A percentile compares a stretch with the other conserved stretches of the same genome.
Evolutionary conservation across 1,140 invertebrate species (phyloP).

Genomic region (Micrasema minimum): DNA sequence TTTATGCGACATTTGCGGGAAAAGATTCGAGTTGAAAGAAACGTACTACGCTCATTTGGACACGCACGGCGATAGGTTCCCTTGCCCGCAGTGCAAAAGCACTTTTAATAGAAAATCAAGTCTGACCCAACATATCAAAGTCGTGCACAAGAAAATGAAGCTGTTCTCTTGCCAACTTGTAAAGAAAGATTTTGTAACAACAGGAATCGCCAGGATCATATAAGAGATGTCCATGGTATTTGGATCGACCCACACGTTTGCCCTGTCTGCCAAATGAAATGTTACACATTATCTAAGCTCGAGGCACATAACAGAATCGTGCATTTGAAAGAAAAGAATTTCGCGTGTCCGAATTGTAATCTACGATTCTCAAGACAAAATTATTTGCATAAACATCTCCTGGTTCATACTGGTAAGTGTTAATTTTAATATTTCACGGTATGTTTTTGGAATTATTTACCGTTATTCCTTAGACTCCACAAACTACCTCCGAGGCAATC

Average conservation of each 20-base stretch:
- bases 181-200: conserved; percentile 1
- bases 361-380: background rate
- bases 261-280: background rate
- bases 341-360: background rate
- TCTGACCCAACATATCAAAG: background rate
- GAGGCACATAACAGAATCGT: background rate
- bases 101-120: background rate
- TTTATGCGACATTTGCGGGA: background rate
- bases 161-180: background rate
- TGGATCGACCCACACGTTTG: background rate
- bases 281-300: background rate
- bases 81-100: background rate
- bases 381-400: background rate
- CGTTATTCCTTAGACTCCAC: background rate
- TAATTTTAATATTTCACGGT: background rate
- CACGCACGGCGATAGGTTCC: conserved; percentile 2
- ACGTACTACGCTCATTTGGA: background rate
- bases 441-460: background rate
- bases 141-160: background rate
- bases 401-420: background rate
- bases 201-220: background rate
- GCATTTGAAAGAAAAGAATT: conserved; percentile 1
- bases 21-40: background rate
- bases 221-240: background rate
- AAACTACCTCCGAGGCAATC: background rate